Percentiles rank a stretch among this genome's conserved stretches.
phyloP scores from a whole-genome alignment of 1,140 invertebrate species.

The Aphelenchoides besseyi region DNA sequence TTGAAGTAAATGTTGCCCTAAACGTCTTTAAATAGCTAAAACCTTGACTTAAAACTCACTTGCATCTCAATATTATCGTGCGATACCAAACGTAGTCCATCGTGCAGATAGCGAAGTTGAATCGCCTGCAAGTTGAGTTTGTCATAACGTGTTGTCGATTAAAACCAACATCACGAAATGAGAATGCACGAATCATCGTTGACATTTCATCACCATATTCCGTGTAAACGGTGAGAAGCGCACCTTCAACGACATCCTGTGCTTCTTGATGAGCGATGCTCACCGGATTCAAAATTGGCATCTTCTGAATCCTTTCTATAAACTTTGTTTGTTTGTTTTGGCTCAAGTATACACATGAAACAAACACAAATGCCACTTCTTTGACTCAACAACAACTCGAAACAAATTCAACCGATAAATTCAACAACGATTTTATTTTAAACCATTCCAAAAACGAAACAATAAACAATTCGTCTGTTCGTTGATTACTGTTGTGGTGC shows the following conservation, averaged over 20 bases:
- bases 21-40: neutral
- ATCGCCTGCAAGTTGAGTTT: too few relatives aligned
- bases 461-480: conserved; percentile 27
- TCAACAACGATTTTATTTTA: conserved; percentile 16
- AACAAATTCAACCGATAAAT: too few relatives aligned
- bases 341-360: too few relatives aligned
- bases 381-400: too few relatives aligned
- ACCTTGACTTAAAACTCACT: neutral
- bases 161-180: neutral
- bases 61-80: conserved; percentile 10
- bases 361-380: too few relatives aligned
- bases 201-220: neutral
- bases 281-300: too few relatives aligned
- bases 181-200: neutral
- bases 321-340: too few relatives aligned
- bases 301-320: too few relatives aligned
- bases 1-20: conserved; percentile 20
- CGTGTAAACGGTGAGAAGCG: neutral
- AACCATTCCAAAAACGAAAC: conserved; percentile 11
- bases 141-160: too few relatives aligned
- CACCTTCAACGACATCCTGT: too few relatives aligned
- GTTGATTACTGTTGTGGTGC: conserved; percentile 31
- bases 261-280: too few relatives aligned
- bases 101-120: neutral
- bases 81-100: neutral